Evolutionary conservation across 1,140 invertebrate genomes (phyloP), one percentile per base, ranked within the genome.

Genomic region (Nephila pilipes): DNA sequence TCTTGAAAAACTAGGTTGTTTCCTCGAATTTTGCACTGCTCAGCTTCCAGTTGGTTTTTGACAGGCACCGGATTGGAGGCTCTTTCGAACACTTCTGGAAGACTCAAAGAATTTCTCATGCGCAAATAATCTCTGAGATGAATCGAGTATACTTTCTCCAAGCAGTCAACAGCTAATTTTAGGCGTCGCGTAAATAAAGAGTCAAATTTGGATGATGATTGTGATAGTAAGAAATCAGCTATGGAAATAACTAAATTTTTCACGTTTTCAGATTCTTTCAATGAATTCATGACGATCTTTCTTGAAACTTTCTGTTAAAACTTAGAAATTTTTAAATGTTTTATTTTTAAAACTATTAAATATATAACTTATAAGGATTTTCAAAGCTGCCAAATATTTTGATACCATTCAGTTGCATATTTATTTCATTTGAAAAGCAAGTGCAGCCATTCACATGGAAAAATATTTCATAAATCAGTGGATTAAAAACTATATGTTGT

Each of bases 131-230:
- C 58, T 20, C 14, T 87, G 1, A 87, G 10, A 1, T 69, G 0
- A 22, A 87, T 54, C 1, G 58, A 32, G 10, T 87, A 87, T n/a
- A 69, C 85, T 14, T 25, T 65, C 20, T 87, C 58, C 60, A 87
- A 65, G n/a, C 85, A 65, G 29, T 38, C 18, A 0, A 69, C 69
- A 18, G 69, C 32, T 1, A 36, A 10, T 32, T 29, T 75, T 6
- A 75, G 14, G 3, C 29, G 29, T 18, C 29, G 32, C 29, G 69
- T 75, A 36, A 75, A 75, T 3, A 32, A 32, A 18, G 69, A 1
- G 18, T 75, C 69, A 14, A 75, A 75, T 36, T 75, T 75, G 6
- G 1, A 4, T 18, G 69, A 16, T 32, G 69, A 75, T 22, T 75
- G 69, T 0, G 69, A 5, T 16, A 32, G 8, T 36, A 75, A 18